Base-by-base conservation (phyloP, 1,140 invertebrate genomes). In the Heliconius congener region DNA sequence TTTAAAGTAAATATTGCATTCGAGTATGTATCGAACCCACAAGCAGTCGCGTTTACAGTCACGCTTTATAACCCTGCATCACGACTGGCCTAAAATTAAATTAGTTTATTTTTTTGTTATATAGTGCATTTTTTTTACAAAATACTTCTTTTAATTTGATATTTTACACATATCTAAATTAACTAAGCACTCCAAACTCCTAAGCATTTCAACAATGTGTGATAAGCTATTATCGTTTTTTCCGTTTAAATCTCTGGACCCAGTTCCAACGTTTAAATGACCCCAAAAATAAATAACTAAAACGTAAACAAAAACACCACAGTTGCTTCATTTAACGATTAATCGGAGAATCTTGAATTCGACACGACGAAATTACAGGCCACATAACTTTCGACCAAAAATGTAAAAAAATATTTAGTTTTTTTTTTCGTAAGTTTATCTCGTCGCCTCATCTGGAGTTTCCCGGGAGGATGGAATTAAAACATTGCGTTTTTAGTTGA, bases 401-500 rank as follows among this genome's bases (percentile, higher is more conserved):
- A 77, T 74, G 79, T 73, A 27, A 76, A 66, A 80, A 81, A 83
- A 83, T 77, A 76, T 77, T 71, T 60, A 4, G 71, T 23, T 27
- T 74, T 78, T 74, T 42, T 70, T 73, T 66, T 71, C 50, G 78
- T 66, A 55, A 30, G 34, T 46, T 87, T 87, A 90, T 89, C 86
- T 86, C 79, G 72, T 23, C 72, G 73, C 50, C 76, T 81, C 78
- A 87, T 89, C 86, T 80, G 72, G 81, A 82, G 84, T 85, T 86
- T 87, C 83, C 84, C 85, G 81, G 78, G 82, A 80, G 72, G 78
- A 74, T 75, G 82, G 88, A 88, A 91, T 91, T 92, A 90, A 92
- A 92, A 92, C 90, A 90, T 92, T 90, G 89, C 88, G 84, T 90
- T 90, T 90, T 89, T 85, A 82, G 78, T 55, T 76, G 81, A 84